A percentile compares a stretch with the other conserved stretches of the same genome.
phyloP scores from a whole-genome alignment of 2,888 invertebrate genomes.

The Troglohyphantes excavatus region DNA sequence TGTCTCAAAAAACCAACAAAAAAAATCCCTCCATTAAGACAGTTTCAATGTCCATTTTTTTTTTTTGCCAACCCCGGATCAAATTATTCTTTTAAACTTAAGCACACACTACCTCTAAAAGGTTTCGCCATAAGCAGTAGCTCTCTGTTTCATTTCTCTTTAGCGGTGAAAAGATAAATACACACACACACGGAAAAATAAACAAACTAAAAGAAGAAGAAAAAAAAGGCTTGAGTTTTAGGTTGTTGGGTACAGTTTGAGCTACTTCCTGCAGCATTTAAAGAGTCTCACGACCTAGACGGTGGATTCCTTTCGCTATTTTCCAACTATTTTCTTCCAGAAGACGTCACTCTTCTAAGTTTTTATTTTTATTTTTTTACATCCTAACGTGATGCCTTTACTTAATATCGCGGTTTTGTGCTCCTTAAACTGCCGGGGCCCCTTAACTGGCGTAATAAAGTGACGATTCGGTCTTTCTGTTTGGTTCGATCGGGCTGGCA shows the following conservation, averaged over 20 bases:
- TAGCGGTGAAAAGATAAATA: constrained; percentile 17
- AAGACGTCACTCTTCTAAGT: constrained; percentile 29
- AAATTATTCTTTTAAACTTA: constrained; percentile 8
- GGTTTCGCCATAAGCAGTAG: constrained; percentile 3
- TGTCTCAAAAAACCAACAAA: background rate
- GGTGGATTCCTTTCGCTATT: background rate
- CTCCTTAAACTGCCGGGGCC: background rate
- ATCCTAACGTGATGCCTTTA: constrained; percentile 39
- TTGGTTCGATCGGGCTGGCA: constrained; percentile 12
- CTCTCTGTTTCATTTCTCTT: constrained; percentile 10
- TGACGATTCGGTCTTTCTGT: constrained; percentile 3
- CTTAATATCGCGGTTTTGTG: constrained; percentile 26
- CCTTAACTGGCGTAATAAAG: constrained; percentile 20
- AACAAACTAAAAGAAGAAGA: background rate
- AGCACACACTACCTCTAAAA: background rate
- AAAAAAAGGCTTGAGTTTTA: constrained; percentile 30
- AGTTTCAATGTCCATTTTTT: constrained; percentile 16
- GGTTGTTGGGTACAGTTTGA: constrained; percentile 68
- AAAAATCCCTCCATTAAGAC: background rate
- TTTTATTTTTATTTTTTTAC: background rate
- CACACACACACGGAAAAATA: background rate
- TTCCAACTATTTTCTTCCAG: constrained; percentile 22
- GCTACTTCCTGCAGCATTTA: constrained; percentile 66
- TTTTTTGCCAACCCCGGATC: background rate
- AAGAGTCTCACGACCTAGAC: constrained; percentile 70